These are phyloP conservation scores for Manis pentadactyla DNA, from an alignment of 2,797 vertebrate genomes.

Conservation along the genomic window DNA sequence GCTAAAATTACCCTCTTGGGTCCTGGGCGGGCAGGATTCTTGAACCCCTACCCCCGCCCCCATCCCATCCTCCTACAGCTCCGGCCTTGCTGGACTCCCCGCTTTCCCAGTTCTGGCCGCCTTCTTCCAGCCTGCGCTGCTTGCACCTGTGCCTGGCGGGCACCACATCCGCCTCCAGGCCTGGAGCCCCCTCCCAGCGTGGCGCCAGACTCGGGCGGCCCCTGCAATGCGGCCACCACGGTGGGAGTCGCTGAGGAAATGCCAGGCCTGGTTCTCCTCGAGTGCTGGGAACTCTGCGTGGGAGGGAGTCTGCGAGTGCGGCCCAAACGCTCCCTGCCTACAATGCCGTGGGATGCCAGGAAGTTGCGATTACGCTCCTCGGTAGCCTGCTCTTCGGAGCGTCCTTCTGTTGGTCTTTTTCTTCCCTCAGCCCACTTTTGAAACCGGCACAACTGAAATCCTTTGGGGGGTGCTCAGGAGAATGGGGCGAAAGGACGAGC, in stretches of 20 bases:
- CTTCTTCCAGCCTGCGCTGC: neutral
- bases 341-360: slow-evolving; percentile 47
- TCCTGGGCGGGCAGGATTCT: slow-evolving; percentile 66
- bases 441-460: neutral
- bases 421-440: neutral
- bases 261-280: slow-evolving; percentile 41
- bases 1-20: slow-evolving; percentile 89
- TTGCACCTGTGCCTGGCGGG: slow-evolving; percentile 64
- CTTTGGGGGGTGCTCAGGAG: neutral
- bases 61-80: neutral
- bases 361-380: slow-evolving; percentile 52
- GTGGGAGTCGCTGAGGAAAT: neutral
- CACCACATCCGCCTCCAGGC: slow-evolving; percentile 38
- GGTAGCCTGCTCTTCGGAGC: neutral
- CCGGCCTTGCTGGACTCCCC: neutral
- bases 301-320: slow-evolving; percentile 66
- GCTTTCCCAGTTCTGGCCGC: neutral
- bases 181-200: neutral
- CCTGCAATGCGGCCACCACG: neutral
- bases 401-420: neutral
- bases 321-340: slow-evolving; percentile 45
- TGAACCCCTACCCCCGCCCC: slow-evolving; percentile 30
- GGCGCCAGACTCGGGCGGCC: neutral
- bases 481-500: neutral
- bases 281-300: slow-evolving; percentile 71